Base-by-base conservation (phyloP, 2,113 vertebrate genomes). In the Emberiza fucata region DNA sequence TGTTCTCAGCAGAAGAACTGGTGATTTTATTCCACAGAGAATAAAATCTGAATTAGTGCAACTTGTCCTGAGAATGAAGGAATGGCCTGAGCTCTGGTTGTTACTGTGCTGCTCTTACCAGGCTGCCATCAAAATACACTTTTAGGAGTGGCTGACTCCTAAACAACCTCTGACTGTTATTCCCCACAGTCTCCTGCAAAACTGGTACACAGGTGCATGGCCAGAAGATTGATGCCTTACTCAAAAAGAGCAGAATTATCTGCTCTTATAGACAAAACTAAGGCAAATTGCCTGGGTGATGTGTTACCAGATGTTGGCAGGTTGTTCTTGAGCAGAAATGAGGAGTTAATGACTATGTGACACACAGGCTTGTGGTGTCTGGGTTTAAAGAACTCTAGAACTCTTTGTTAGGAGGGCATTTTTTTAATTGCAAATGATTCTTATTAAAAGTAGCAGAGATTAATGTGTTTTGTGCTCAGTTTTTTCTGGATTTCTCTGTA, bases 201-300 rank as follows among this genome's bases (percentile, higher is more conserved):
- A 7, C n/a, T 24, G 22, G 12, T 18, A 45, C 50, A 18, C 8
- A 29, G 1, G 2, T 66, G 21, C 8, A 35, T 7, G 22, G 28
- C 10, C 2, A 1, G 27, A 17, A n/a, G 5, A n/a, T 69, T 47
- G 40, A 14, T 39, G 29, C 10, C 8, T 57, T 71, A 4, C 13
- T 82, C 42, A 27, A 21, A 66, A 63, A 80, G 22, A 86, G 11
- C 11, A n/a, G 53, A 31, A 7, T 37, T 68, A 28, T 13, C 66
- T 69, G 37, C 37, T 37, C 37, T 37, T 37, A 2, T 48, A 75
- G 89, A 48, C 68, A 88, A 91, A 97, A 90, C 77, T n/a, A 79
- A 92, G 76, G 60, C 66, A 86, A 90, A 75, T 85, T 64, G 42
- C 75, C 86, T 92, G 68, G 57, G 84, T 96, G 86, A 37, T 92